A percentile compares a stretch with the other conserved stretches of the same genome.
Evolutionary conservation across 2,113 vertebrate genomes (phyloP).

Genomic region (Micromys minutus): DNA sequence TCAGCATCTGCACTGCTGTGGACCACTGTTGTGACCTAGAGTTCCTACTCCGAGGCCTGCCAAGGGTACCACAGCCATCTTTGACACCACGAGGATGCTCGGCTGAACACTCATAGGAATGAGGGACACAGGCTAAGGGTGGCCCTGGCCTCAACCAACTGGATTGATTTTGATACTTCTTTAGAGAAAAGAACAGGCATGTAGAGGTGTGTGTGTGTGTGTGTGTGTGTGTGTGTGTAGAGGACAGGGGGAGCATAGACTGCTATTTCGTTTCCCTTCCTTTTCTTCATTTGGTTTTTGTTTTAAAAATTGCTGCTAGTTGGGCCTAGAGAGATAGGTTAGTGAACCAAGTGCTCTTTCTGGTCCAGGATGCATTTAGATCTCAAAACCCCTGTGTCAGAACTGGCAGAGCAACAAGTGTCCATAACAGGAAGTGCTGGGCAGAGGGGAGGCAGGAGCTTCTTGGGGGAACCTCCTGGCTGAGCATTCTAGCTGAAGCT

Average conservation of each 20-base stretch:
- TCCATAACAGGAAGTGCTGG: background rate
- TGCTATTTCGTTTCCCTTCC: conserved; percentile 4
- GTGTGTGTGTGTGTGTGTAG: background rate
- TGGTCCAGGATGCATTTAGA: background rate
- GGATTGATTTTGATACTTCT: background rate
- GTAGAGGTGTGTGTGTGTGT: background rate
- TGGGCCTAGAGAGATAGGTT: background rate
- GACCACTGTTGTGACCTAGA: background rate
- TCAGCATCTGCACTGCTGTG: background rate
- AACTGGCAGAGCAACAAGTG: background rate
- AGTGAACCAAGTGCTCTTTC: background rate
- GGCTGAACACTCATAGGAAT: background rate
- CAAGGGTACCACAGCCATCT: background rate
- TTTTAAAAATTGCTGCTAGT: conserved; percentile 14
- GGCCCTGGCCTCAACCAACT: background rate
- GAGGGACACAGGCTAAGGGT: background rate
- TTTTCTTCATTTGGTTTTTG: conserved; percentile 31
- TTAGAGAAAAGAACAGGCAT: conserved; percentile 44
- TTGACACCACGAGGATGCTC: background rate
- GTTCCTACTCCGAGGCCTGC: background rate
- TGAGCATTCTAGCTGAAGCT: background rate
- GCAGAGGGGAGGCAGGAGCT: background rate
- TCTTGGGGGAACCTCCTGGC: background rate
- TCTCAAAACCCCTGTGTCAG: background rate
- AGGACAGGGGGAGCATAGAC: background rate